phyloP scores from a whole-genome alignment of 2,113 vertebrate species.

The Zosterops japonicus region DNA sequence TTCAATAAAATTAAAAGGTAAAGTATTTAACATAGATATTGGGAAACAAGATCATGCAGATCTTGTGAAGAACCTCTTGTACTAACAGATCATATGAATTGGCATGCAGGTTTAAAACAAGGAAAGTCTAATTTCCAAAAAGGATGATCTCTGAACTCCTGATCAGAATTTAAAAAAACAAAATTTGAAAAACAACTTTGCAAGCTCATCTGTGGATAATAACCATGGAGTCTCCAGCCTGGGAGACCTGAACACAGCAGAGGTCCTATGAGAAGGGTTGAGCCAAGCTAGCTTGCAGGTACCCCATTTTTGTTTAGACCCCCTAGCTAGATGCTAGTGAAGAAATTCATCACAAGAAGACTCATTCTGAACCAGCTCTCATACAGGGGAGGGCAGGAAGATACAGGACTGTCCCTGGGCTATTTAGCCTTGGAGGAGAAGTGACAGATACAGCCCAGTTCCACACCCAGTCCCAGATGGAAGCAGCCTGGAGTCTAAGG shows the following conservation, averaged over 20 bases:
- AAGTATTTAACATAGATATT: neutral
- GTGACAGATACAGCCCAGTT: fast-evolving
- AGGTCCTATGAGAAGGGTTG: neutral
- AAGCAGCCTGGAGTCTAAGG: neutral
- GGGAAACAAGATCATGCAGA: neutral
- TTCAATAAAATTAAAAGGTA: neutral
- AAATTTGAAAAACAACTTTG: neutral
- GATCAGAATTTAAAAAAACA: neutral
- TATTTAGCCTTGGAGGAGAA: neutral
- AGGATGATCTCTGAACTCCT: neutral
- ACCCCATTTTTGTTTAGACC: neutral
- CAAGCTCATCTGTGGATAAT: neutral
- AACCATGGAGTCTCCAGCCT: neutral
- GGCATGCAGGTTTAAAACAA: neutral
- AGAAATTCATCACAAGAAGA: neutral
- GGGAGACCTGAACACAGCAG: neutral
- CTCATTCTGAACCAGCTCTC: neutral
- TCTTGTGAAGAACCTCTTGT: neutral
- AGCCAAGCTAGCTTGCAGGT: neutral
- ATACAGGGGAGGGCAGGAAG: neutral
- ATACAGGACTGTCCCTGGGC: neutral
- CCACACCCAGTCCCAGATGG: neutral
- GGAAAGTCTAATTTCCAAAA: neutral
- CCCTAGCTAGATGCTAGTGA: neutral
- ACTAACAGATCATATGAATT: neutral